Evolutionary conservation across 2,888 invertebrate genomes (phyloP).

Genomic region (Microchrysa polita): DNA sequence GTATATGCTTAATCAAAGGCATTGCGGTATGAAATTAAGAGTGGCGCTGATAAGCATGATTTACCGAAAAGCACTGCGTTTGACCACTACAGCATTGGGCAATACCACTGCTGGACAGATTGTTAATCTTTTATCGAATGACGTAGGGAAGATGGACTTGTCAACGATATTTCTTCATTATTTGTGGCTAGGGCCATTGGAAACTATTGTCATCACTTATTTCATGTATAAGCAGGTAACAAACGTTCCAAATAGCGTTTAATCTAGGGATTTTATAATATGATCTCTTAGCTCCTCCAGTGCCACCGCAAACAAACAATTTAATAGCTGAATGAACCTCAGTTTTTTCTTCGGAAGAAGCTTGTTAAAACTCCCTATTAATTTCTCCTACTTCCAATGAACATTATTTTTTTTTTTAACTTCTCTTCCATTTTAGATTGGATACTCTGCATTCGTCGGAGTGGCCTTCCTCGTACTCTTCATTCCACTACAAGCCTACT

Average conservation of each 20-base stretch:
- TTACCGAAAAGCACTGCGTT: slow-evolving; percentile 72
- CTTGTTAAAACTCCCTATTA: no score
- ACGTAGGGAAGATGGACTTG: slow-evolving; percentile 75
- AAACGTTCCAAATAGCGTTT: no score
- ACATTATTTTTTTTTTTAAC: no score
- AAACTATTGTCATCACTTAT: slow-evolving; percentile 81
- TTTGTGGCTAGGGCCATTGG: slow-evolving; percentile 89
- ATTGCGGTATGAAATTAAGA: slow-evolving; percentile 75
- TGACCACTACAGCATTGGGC: slow-evolving; percentile 78
- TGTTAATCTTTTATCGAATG: slow-evolving; percentile 94
- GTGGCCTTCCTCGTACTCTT: slow-evolving; percentile 19
- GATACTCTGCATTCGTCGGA: slow-evolving; percentile 61
- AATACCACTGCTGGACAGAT: slow-evolving; percentile 79
- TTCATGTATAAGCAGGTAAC: slow-evolving; percentile 68
- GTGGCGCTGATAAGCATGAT: slow-evolving; percentile 75
- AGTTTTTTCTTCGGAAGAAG: background rate
- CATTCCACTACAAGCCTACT: slow-evolving; percentile 75
- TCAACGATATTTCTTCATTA: slow-evolving; percentile 90
- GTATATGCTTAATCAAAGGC: slow-evolving; percentile 80
- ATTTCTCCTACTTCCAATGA: no score
- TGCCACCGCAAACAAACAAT: no score
- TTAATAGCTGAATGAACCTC: background rate
- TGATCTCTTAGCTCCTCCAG: no score
- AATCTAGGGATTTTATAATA: no score
- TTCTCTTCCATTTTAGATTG: slow-evolving; percentile 6